These are phyloP conservation scores for Acromyrmex charruanus DNA, from an alignment of 1,140 invertebrate genomes.

Conservation along the genomic window DNA sequence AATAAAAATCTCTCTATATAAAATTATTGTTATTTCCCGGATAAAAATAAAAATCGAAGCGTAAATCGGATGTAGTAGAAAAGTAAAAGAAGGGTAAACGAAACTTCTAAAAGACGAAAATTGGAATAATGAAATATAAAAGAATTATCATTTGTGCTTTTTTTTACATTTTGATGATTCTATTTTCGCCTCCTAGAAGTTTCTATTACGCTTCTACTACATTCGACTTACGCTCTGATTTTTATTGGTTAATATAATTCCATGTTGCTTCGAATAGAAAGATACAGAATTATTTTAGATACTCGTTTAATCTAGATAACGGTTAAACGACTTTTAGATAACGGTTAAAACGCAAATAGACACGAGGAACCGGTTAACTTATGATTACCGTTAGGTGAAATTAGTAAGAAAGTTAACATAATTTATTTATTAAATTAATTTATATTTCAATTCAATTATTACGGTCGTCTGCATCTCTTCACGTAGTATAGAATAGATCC, in stretches of 20 bases:
- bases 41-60: too few species aligned
- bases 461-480: neutral
- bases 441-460: conserved; percentile 20
- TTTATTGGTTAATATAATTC: too few species aligned
- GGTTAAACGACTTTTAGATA: neutral
- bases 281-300: neutral
- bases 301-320: neutral
- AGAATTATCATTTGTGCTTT: too few species aligned
- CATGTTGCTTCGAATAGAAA: neutral
- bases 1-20: neutral
- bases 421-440: neutral
- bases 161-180: too few species aligned
- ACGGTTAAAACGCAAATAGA: neutral
- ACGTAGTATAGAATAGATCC: conserved; percentile 16
- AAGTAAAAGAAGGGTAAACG: too few species aligned
- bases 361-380: neutral
- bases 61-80: too few species aligned
- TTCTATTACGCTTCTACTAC: too few species aligned
- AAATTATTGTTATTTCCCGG: neutral
- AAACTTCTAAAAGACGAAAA: too few species aligned
- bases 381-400: neutral
- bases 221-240: too few species aligned
- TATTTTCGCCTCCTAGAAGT: too few species aligned
- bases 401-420: neutral
- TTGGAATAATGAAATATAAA: too few species aligned